Percentiles rank a stretch among this genome's conserved stretches.
Evolutionary conservation across 2,888 invertebrate species (phyloP).

Genomic region (Sympetrum striolatum): DNA sequence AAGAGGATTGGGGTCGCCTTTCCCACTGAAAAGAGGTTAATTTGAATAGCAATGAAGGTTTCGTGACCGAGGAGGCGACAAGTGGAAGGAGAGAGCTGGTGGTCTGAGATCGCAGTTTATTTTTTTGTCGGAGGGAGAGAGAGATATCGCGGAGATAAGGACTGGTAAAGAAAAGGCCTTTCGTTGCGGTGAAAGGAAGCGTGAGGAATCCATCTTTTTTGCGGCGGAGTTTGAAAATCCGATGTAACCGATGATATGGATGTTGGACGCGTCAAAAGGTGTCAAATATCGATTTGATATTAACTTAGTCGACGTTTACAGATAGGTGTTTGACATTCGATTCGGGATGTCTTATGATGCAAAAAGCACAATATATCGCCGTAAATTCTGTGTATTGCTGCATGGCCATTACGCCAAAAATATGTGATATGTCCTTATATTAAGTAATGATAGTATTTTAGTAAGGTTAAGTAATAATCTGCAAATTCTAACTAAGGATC

Average conservation of each 20-base stretch:
- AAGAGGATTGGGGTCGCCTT: not conserved
- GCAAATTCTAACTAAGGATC: too few relatives aligned
- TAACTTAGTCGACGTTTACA: too few relatives aligned
- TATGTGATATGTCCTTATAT: too few relatives aligned
- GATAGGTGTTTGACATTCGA: too few relatives aligned
- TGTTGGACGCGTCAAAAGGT: not conserved
- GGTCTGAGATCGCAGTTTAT: not conserved
- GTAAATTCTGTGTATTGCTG: too few relatives aligned
- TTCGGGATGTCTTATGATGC: too few relatives aligned
- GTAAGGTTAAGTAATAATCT: too few relatives aligned
- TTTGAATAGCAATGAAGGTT: not conserved
- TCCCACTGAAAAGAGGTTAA: not conserved
- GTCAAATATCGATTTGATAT: too few relatives aligned
- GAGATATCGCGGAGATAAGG: not conserved
- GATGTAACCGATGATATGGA: not conserved
- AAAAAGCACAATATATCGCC: too few relatives aligned
- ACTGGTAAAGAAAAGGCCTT: not conserved
- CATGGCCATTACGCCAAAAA: too few relatives aligned
- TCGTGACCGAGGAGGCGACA: not conserved
- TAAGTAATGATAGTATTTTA: too few relatives aligned
- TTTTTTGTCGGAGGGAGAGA: not conserved
- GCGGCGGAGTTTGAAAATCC: not conserved
- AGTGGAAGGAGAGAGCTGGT: not conserved
- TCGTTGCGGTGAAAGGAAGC: not conserved
- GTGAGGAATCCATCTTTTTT: not conserved